Conservation (phyloP, 2,113 vertebrate genomes). For the Ailurus styani region DNA sequence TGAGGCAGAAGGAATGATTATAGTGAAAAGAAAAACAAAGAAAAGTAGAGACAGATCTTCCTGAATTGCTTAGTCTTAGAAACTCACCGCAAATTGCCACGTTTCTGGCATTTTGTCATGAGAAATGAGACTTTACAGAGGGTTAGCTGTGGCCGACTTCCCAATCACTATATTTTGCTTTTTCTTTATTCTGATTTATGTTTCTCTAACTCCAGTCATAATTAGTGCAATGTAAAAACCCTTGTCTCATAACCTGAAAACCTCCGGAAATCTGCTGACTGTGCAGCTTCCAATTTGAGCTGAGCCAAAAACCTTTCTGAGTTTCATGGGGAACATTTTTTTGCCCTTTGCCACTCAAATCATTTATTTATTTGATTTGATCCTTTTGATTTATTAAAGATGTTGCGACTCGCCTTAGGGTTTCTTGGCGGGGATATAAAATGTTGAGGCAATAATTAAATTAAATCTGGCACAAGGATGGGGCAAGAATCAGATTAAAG, state of each 20-base stretch:
- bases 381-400: constrained; percentile 70
- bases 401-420: constrained; percentile 43
- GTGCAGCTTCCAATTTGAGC: constrained; percentile 8
- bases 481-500: constrained; percentile 34
- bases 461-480: neutral
- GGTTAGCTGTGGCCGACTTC: neutral
- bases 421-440: constrained; percentile 49
- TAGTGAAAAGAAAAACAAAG: neutral
- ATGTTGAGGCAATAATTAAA: constrained; percentile 44
- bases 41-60: neutral
- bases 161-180: neutral
- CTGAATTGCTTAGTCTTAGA: neutral
- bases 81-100: neutral
- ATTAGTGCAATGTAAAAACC: constrained; percentile 43
- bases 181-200: constrained; percentile 46
- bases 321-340: constrained; percentile 15
- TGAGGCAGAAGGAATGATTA: neutral
- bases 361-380: constrained; percentile 67
- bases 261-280: constrained; percentile 23
- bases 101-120: neutral
- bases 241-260: constrained; percentile 33
- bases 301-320: constrained; percentile 11
- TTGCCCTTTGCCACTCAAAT: constrained; percentile 46
- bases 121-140: neutral
- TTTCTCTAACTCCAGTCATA: constrained; percentile 30